A percentile compares a stretch with the other conserved stretches of the same genome.
These are phyloP conservation scores for Drepana falcataria DNA, from an alignment of 2,888 invertebrate genomes.

Conservation along the genomic window DNA sequence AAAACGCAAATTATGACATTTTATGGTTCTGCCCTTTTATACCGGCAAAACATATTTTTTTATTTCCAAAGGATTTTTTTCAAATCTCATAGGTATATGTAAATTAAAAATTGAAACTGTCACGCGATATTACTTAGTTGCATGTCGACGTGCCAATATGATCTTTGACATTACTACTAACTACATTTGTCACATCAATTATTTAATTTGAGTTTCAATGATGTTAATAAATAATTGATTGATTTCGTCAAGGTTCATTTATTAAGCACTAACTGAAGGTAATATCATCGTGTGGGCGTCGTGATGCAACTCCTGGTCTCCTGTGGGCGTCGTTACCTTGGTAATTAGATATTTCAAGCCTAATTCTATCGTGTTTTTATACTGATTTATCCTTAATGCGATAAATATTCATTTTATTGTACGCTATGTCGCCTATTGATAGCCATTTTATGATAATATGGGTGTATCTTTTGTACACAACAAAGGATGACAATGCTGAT, in stretches of 20 bases:
- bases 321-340: conserved; percentile 21
- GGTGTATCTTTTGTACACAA: too few relatives aligned
- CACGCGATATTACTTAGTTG: too few relatives aligned
- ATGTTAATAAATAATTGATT: background rate
- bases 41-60: too few relatives aligned
- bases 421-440: too few relatives aligned
- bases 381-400: conserved; percentile 12
- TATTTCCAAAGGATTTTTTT: too few relatives aligned
- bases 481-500: too few relatives aligned
- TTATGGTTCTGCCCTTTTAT: too few relatives aligned
- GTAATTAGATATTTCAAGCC: conserved; percentile 31
- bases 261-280: background rate
- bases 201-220: background rate
- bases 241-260: background rate
- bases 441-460: too few relatives aligned
- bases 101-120: too few relatives aligned
- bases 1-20: too few relatives aligned
- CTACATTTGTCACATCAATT: background rate
- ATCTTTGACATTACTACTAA: background rate
- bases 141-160: too few relatives aligned
- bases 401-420: conserved; percentile 3
- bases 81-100: too few relatives aligned
- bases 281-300: conserved; percentile 18
- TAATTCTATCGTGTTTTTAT: conserved; percentile 15
- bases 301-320: conserved; percentile 15